Base-by-base conservation (phyloP, 1,140 invertebrate species). In the Nomia melanderi region DNA sequence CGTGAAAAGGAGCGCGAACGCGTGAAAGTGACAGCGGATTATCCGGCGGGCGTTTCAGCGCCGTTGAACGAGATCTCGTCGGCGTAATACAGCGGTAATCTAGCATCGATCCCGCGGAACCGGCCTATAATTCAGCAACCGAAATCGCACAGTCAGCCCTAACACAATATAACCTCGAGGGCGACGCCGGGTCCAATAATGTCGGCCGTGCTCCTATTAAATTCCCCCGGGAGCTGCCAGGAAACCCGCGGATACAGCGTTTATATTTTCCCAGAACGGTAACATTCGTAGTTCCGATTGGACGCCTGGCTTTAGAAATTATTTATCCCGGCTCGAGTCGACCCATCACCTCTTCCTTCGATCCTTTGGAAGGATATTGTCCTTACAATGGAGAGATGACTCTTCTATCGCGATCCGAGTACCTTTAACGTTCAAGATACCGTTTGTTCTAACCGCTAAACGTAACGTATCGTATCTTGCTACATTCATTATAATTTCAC, bases 121-220 rank as follows among this genome's bases (percentile, higher is more conserved):
- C 27, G 53, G 8, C 20, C 57, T 67, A 47, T 59, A 75, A 75
- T 75, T 75, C 54, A 59, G 23, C 29, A 47, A 57, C 29, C 1
- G 54, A 47, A 69, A 75, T 50, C 54, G 73, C 72, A 11, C 12
- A 69, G 54, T 75, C 73, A 75, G 73, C 39, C 39, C 53, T 59
- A 73, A 65, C 27, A 17, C 60, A 53, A 64, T 54, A 73, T 31
- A 23, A 50, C 44, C 23, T 44, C 41, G 41, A 44, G 41, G 29
- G 7, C 5, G 7, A 25, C 12, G 7, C 8, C 0, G 1, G 69
- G 50, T 62, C 41, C 33, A 75, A 69, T 54, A 36, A 67, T 44
- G 8, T 39, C 6, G 2, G 8, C 6, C 36, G 8, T 4, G 44
- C 8, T 9, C n/a, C 63, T 29, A 59, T 69, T 75, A 67, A 75